Evolutionary conservation across 2,888 invertebrate genomes (phyloP).

Genomic region (Aromia moschata): DNA sequence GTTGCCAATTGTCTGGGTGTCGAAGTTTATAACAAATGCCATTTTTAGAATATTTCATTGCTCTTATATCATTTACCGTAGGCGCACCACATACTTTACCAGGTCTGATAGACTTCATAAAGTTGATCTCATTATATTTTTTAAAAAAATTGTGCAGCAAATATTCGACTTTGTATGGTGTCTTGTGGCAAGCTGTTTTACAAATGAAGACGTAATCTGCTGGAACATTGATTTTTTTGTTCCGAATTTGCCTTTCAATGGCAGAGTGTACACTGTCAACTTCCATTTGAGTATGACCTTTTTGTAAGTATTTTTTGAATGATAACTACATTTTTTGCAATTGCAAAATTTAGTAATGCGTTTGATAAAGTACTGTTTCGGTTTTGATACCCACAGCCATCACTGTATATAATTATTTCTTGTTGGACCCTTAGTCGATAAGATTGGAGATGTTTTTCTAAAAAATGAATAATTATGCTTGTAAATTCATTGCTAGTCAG

Average conservation of each 20-base stretch:
- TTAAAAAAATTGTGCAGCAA: constrained; percentile 9
- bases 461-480: too few relatives aligned
- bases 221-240: constrained; percentile 34
- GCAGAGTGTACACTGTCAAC: constrained; percentile 37
- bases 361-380: background rate
- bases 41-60: constrained; percentile 18
- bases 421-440: too few relatives aligned
- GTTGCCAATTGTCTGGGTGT: constrained; percentile 13
- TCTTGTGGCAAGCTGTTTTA: constrained; percentile 29
- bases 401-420: too few relatives aligned
- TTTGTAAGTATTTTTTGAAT: constrained; percentile 37
- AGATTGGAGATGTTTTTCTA: too few relatives aligned
- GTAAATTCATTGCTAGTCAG: too few relatives aligned
- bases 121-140: constrained; percentile 20
- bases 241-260: constrained; percentile 33
- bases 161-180: constrained; percentile 38
- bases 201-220: constrained; percentile 36
- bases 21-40: constrained; percentile 23
- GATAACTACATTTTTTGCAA: constrained; percentile 10
- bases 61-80: constrained; percentile 15
- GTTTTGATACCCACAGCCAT: too few relatives aligned
- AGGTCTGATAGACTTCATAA: constrained; percentile 19
- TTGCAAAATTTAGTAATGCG: background rate
- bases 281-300: constrained; percentile 41
- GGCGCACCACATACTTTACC: constrained; percentile 12